Base-by-base conservation (phyloP, 2,888 invertebrate species). In the Imbricaverruca yamaguchii region DNA sequence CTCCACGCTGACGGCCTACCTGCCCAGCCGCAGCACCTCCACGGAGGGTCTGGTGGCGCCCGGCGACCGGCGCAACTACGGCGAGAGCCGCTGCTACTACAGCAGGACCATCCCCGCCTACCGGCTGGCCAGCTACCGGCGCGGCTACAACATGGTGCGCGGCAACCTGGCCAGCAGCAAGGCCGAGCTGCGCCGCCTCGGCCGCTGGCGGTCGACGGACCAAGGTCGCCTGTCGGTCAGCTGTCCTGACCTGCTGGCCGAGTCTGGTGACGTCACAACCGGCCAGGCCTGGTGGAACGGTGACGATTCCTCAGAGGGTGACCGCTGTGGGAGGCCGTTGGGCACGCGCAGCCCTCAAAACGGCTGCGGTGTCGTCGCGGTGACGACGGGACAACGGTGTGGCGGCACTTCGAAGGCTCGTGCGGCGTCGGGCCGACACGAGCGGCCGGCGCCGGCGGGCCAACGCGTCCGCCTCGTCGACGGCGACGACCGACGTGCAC, bases 111-210 rank as follows among this genome's bases (percentile, higher is more conserved):
- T 74, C 53, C 74, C 74, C 10, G 74, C 74, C 55, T 74, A 74
- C 53, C 18, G 39, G 2, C 74, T 74, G 74, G 18, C 9, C 21
- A 9, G 55, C 21, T 74, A 74, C 74, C 74, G 74, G 10, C 7
- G 74, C 21, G 21, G 21, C 15, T 74, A 55, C 74, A 74, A 74
- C 74, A 12, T 74, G 23, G 23, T 74, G 55, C 18, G 74, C 11
- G 74, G 74, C 55, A 74, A 74, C 74, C 10, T 74, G 74, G 74
- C 53, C 53, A 74, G 74, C 55, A 74, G 74, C 21, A 13, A 55
- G 55, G 74, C 53, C 21, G 74, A 74, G 74, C 53, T 74, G 53
- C 18, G 74, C 18, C 18, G 74, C 3, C 55, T 74, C 21, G 15
- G 61, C 18, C 61, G 61, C 15, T 18, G 65, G 7, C 67, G 9